Evolutionary conservation across 2,113 vertebrate species (phyloP).

Genomic region (Potamarius usumacintae): DNA sequence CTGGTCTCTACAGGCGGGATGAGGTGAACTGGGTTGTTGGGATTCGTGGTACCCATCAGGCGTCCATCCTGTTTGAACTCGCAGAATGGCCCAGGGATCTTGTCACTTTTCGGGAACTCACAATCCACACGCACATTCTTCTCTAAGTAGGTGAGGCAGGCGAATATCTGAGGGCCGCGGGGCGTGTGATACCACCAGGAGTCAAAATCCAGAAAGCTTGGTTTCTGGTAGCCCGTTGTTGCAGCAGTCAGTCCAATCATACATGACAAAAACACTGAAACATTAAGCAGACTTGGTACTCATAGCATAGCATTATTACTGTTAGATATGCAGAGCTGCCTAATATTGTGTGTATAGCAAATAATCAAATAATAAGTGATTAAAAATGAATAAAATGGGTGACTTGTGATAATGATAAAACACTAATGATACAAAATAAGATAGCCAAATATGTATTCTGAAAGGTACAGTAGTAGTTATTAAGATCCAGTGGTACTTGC

Average conservation of each 20-base stretch:
- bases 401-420: neutral
- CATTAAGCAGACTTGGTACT: constrained; percentile 15
- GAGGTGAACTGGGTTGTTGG: constrained; percentile 65
- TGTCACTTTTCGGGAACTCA: constrained; percentile 69
- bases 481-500: neutral
- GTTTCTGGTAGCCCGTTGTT: constrained; percentile 44
- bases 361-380: neutral
- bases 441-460: neutral
- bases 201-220: constrained; percentile 48
- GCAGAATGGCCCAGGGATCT: constrained; percentile 74
- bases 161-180: constrained; percentile 76
- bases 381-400: neutral
- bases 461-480: neutral
- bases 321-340: neutral
- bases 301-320: neutral
- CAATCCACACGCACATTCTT: constrained; percentile 75
- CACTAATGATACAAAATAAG: too few relatives aligned
- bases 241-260: constrained; percentile 33
- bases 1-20: constrained; percentile 69
- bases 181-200: constrained; percentile 67
- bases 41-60: constrained; percentile 73
- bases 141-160: constrained; percentile 76
- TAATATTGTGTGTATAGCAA: neutral
- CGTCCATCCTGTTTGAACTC: constrained; percentile 77
- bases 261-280: constrained; percentile 34